Evolutionary conservation across 2,797 vertebrate genomes (phyloP).

Genomic region (Synanceia verrucosa): DNA sequence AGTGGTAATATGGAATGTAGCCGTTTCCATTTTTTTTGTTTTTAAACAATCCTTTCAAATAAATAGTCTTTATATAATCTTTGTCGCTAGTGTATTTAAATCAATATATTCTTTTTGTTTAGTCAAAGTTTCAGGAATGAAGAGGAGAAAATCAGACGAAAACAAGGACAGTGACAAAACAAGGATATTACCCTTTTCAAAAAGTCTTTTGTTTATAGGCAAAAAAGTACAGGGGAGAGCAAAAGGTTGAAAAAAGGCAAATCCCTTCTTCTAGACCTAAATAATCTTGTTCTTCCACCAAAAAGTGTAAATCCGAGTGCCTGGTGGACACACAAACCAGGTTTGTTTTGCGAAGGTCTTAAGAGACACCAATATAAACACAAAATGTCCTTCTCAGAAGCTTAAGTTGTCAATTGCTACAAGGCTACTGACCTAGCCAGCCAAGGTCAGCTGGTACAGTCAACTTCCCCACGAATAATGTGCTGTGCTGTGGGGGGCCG

Average conservation of each 20-base stretch:
- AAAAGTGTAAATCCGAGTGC: constrained; percentile 56
- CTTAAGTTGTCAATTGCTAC: constrained; percentile 64
- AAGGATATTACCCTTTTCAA: constrained; percentile 51
- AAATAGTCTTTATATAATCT: constrained; percentile 84
- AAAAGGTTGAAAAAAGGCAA: constrained; percentile 55
- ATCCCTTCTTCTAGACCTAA: constrained; percentile 72
- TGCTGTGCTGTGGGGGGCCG: constrained; percentile 65
- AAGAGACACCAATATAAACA: constrained; percentile 53
- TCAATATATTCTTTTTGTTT: constrained; percentile 76
- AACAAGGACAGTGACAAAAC: constrained; percentile 61
- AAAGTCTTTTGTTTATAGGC: constrained; percentile 53
- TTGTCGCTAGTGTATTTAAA: constrained; percentile 77
- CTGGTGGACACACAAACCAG: constrained; percentile 50
- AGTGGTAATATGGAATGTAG: constrained; percentile 85
- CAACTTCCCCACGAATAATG: constrained; percentile 52
- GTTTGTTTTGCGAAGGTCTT: constrained; percentile 35
- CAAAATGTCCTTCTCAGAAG: constrained; percentile 58
- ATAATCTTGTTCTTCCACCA: constrained; percentile 56
- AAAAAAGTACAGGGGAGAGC: constrained; percentile 45
- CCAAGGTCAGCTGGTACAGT: constrained; percentile 64
- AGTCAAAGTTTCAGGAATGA: constrained; percentile 76
- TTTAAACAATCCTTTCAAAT: constrained; percentile 81
- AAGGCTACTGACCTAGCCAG: constrained; percentile 61
- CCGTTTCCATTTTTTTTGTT: constrained; percentile 66
- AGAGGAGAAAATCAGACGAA: constrained; percentile 58